Conservation (phyloP, 1,140 invertebrate species). For the Ridgeia piscesae region DNA sequence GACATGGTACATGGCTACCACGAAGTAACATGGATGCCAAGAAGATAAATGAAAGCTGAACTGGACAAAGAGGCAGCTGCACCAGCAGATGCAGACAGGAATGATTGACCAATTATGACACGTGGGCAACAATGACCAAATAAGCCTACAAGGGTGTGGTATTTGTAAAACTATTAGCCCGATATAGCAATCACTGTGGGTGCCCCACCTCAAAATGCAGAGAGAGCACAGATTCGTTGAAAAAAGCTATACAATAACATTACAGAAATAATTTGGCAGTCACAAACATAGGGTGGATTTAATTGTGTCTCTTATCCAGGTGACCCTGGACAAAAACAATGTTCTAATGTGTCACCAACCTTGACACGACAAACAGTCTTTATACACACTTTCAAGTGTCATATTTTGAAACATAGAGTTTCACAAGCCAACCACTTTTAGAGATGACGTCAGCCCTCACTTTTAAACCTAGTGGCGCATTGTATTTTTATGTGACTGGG, state of each 20-base stretch:
- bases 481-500: background rate
- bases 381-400: too few species aligned
- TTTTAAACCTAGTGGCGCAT: background rate
- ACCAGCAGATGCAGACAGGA: background rate
- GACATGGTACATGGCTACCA: background rate
- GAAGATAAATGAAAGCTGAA: too few species aligned
- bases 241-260: background rate
- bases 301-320: too few species aligned
- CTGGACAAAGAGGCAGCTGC: background rate
- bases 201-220: background rate
- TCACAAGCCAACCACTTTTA: too few species aligned
- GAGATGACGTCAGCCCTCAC: too few species aligned
- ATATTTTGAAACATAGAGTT: too few species aligned
- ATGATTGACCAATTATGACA: background rate
- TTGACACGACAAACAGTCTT: too few species aligned
- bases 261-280: background rate
- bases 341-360: too few species aligned
- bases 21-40: background rate
- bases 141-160: background rate
- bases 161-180: background rate
- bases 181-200: background rate
- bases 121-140: background rate
- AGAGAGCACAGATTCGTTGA: background rate
- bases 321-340: too few species aligned
- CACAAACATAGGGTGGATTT: too few species aligned